These are phyloP conservation scores for Ctenopoma multispine DNA, from an alignment of 2,797 vertebrate genomes.

Conservation along the genomic window DNA sequence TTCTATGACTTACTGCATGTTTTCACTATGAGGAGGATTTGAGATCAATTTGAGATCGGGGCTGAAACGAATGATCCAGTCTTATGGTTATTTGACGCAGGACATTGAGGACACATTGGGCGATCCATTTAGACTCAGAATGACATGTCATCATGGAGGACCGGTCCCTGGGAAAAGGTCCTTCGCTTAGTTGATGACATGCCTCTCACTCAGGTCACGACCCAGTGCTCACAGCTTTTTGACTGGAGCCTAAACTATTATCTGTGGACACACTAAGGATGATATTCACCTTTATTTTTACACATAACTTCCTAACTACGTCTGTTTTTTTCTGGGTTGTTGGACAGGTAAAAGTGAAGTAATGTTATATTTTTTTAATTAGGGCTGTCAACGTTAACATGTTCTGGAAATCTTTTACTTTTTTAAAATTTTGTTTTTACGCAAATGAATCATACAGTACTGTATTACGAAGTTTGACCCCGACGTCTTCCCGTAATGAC, in stretches of 20 bases:
- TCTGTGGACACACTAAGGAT: background rate
- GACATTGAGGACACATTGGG: conserved; percentile 31
- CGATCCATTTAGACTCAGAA: conserved; percentile 59
- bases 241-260: conserved; percentile 13
- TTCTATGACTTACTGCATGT: conserved; percentile 56
- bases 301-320: too few species aligned
- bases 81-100: conserved; percentile 53
- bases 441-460: too few species aligned
- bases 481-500: too few species aligned
- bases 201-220: conserved; percentile 57
- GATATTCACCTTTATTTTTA: background rate
- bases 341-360: too few species aligned
- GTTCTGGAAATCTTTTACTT: too few species aligned
- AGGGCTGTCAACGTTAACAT: too few species aligned
- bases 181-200: conserved; percentile 33
- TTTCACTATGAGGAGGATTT: conserved; percentile 52
- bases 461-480: too few species aligned
- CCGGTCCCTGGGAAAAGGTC: conserved; percentile 37
- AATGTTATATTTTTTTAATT: too few species aligned
- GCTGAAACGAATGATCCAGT: conserved; percentile 32
- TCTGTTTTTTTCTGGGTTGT: too few species aligned
- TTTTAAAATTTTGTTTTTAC: too few species aligned
- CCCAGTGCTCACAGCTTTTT: conserved; percentile 35
- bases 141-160: conserved; percentile 73
- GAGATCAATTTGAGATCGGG: conserved; percentile 24